Evolutionary conservation across 2,113 vertebrate species (phyloP).

Genomic region (Guaruba guarouba): DNA sequence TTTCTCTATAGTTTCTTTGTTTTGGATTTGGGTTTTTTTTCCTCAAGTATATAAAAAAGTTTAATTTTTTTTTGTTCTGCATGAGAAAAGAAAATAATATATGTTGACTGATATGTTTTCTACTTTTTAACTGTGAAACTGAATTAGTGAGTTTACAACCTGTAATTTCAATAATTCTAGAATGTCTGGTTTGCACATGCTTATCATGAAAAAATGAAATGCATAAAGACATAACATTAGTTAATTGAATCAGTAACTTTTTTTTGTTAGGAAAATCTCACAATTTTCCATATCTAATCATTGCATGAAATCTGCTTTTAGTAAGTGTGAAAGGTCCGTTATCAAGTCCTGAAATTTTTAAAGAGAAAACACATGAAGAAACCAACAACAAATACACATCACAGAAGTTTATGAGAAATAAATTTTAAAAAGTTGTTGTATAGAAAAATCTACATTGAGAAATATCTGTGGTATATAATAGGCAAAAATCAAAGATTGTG

Average conservation of each 20-base stretch:
- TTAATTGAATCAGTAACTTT: not conserved
- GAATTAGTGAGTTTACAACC: not conserved
- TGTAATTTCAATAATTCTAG: not conserved
- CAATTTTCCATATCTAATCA: not conserved
- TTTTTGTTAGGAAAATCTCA: not conserved
- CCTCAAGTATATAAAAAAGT: not conserved
- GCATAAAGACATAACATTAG: not conserved
- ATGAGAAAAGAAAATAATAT: not conserved
- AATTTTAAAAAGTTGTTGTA: not conserved
- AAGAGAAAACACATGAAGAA: not conserved
- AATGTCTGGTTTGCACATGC: not conserved
- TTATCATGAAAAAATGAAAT: not conserved
- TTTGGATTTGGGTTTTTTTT: not conserved
- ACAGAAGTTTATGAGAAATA: not conserved
- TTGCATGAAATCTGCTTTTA: not conserved
- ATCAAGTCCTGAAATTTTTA: not conserved
- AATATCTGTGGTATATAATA: not conserved
- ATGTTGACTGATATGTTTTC: not conserved
- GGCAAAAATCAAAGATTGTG: not conserved
- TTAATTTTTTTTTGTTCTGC: not conserved
- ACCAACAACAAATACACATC: not conserved
- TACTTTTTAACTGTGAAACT: not conserved
- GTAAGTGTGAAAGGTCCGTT: not conserved
- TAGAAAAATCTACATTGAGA: not conserved
- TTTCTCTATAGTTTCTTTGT: not conserved